phyloP scores from a whole-genome alignment of 2,888 invertebrate genomes.

The Alsophila aescularia region DNA sequence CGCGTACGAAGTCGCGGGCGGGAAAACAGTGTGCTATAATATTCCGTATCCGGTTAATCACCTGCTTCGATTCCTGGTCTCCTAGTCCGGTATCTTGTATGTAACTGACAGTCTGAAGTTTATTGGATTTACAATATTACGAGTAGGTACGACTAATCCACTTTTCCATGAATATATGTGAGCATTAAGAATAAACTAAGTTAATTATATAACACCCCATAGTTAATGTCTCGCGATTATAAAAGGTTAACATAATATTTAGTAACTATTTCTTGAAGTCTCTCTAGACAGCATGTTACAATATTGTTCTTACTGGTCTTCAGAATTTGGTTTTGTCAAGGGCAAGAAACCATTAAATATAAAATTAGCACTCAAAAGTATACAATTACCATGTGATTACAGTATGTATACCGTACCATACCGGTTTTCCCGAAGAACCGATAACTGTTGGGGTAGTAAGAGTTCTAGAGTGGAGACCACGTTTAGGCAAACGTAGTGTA shows the following conservation, averaged over 20 bases:
- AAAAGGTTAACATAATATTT: conserved; percentile 13
- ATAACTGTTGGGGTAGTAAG: too few relatives aligned
- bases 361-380: too few relatives aligned
- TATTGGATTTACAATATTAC: conserved; percentile 16
- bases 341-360: too few relatives aligned
- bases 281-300: too few relatives aligned
- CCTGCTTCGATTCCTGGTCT: conserved; percentile 9
- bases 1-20: conserved; percentile 11
- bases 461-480: too few relatives aligned
- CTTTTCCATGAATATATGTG: conserved; percentile 16
- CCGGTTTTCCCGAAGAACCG: too few relatives aligned
- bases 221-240: conserved; percentile 8
- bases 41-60: conserved; percentile 8
- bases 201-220: conserved; percentile 14
- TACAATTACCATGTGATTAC: too few relatives aligned
- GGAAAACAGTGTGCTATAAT: conserved; percentile 6
- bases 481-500: too few relatives aligned
- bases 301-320: too few relatives aligned
- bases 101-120: conserved; percentile 20
- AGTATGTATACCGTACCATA: too few relatives aligned
- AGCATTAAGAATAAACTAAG: conserved; percentile 17
- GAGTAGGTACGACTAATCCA: conserved; percentile 16
- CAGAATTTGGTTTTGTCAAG: too few relatives aligned
- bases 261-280: too few relatives aligned
- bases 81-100: conserved; percentile 11